Evolutionary conservation across 2,113 vertebrate species (phyloP).

Genomic region (Corydoras sp.): DNA sequence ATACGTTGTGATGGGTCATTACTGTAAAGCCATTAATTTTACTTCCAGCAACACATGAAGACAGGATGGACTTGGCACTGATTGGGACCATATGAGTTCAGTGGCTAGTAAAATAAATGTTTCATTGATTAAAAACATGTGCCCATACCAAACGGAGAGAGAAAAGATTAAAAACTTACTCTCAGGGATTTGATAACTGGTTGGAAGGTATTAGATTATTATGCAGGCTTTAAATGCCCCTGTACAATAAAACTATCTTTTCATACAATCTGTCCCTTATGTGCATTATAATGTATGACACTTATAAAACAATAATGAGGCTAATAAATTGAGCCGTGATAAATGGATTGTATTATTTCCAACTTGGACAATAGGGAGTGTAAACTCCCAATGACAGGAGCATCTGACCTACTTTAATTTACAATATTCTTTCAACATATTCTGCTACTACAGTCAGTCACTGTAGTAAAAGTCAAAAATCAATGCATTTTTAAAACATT

Average conservation of each 20-base stretch:
- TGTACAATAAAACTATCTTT: background rate
- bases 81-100: too few relatives aligned
- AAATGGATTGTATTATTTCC: background rate
- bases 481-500: background rate
- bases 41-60: too few relatives aligned
- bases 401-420: background rate
- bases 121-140: too few relatives aligned
- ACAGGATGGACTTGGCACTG: too few relatives aligned
- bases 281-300: background rate
- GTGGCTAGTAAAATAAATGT: too few relatives aligned
- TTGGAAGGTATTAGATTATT: background rate
- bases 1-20: conserved; percentile 13
- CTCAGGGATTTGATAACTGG: too few relatives aligned
- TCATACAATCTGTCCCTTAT: conserved; percentile 8
- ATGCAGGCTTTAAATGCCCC: background rate
- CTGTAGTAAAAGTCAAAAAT: background rate
- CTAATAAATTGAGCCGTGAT: conserved; percentile 19
- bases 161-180: too few relatives aligned
- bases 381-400: background rate
- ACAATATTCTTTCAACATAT: conserved; percentile 22
- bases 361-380: background rate
- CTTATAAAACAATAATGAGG: conserved; percentile 26
- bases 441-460: background rate
- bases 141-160: too few relatives aligned
- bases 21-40: conserved; percentile 1